Evolutionary conservation across 2,113 vertebrate genomes (phyloP).

Genomic region (Oryzias melastigma): DNA sequence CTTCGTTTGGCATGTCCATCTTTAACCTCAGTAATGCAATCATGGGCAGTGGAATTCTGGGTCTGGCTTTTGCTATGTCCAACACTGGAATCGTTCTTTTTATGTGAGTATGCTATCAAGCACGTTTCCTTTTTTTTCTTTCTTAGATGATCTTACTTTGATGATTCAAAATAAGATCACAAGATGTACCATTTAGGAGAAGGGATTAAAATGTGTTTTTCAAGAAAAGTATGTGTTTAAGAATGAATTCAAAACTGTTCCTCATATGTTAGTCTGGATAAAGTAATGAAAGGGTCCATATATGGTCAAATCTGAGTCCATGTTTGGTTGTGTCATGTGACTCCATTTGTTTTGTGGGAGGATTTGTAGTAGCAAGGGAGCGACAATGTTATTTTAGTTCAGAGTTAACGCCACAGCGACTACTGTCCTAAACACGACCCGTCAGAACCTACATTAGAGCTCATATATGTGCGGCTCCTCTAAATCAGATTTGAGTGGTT

Average conservation of each 20-base stretch:
- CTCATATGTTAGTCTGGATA: constrained; percentile 5
- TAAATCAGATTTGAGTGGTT: constrained; percentile 72
- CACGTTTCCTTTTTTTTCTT: not conserved
- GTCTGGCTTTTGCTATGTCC: constrained; percentile 84
- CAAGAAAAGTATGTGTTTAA: not conserved
- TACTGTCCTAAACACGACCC: constrained; percentile 32
- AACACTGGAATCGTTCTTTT: constrained; percentile 85
- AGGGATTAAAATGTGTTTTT: not conserved
- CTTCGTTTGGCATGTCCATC: constrained; percentile 85
- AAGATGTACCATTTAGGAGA: too few relatives aligned
- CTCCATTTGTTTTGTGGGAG: constrained; percentile 25
- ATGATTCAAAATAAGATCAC: not conserved
- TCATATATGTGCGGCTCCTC: constrained; percentile 42
- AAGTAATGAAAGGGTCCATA: constrained; percentile 23
- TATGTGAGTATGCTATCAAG: constrained; percentile 76
- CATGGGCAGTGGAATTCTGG: constrained; percentile 87
- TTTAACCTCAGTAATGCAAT: constrained; percentile 89
- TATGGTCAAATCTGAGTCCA: constrained; percentile 20
- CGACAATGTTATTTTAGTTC: not conserved
- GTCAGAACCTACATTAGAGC: constrained; percentile 50
- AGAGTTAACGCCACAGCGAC: not conserved
- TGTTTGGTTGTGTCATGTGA: constrained; percentile 16
- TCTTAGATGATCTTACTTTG: not conserved
- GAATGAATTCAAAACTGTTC: not conserved
- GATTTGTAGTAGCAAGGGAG: constrained; percentile 11